Conservation (phyloP, 2,113 vertebrate species). For the Isichthys henryi region DNA sequence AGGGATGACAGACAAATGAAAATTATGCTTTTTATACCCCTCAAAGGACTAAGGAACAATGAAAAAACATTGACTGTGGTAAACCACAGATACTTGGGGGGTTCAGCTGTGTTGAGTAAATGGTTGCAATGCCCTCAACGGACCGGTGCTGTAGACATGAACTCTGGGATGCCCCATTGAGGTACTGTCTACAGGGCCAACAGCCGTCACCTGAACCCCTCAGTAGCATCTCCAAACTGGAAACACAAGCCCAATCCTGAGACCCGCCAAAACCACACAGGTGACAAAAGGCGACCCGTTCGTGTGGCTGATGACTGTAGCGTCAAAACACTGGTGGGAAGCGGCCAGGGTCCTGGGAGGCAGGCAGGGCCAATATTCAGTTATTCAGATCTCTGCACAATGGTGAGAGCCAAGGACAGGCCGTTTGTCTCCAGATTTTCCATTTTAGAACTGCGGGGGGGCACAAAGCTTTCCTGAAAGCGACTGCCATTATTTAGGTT, state of each 20-base stretch:
- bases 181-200: neutral
- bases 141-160: neutral
- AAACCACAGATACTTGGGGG: neutral
- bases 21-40: neutral
- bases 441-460: neutral
- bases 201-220: neutral
- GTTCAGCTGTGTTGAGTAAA: neutral
- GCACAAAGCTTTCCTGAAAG: neutral
- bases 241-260: neutral
- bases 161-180: neutral
- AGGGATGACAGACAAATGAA: neutral
- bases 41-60: neutral
- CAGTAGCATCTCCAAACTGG: neutral
- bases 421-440: neutral
- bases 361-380: neutral
- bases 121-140: neutral
- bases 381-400: neutral
- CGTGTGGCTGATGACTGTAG: neutral
- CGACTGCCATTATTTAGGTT: neutral
- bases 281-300: neutral
- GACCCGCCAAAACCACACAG: neutral
- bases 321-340: neutral
- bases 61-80: neutral
- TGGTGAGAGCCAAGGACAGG: slow-evolving; percentile 9
- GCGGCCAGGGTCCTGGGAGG: neutral